A percentile compares a stretch with the other conserved stretches of the same genome.
These are phyloP conservation scores for Dermochelys coriacea DNA, from an alignment of 2,797 vertebrate species.

Conservation along the genomic window DNA sequence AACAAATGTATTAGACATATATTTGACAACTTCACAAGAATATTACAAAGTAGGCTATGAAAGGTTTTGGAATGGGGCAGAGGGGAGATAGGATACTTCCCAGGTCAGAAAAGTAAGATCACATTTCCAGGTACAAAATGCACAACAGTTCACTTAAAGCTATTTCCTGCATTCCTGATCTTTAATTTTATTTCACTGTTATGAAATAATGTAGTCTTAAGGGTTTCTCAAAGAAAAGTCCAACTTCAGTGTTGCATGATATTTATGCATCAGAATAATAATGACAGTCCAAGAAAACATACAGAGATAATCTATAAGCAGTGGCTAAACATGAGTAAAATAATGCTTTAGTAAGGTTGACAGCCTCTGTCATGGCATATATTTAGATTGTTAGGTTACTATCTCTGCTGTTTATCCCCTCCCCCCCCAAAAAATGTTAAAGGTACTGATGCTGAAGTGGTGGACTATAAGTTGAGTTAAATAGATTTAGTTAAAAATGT, in stretches of 20 bases:
- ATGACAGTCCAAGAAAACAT: conserved; percentile 8
- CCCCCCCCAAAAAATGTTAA: background rate
- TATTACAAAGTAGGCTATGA: background rate
- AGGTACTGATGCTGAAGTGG: conserved; percentile 30
- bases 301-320: background rate
- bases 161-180: background rate
- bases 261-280: conserved; percentile 7
- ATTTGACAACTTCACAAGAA: background rate
- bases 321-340: conserved; percentile 14
- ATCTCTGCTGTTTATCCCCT: background rate
- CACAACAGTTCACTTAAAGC: background rate
- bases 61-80: conserved; percentile 30
- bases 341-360: background rate
- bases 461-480: conserved; percentile 43
- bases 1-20: conserved; percentile 14
- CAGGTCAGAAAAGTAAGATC: background rate
- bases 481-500: conserved; percentile 58
- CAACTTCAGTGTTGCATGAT: conserved; percentile 31
- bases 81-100: conserved; percentile 7
- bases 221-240: conserved; percentile 51
- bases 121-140: conserved; percentile 14
- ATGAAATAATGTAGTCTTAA: conserved; percentile 38
- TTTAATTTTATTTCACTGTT: conserved; percentile 4
- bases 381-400: background rate
- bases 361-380: background rate